Evolutionary conservation across 2,113 vertebrate genomes (phyloP), one percentile per base, ranked within the genome.

Genomic region (Poicephalus gulielmi): DNA sequence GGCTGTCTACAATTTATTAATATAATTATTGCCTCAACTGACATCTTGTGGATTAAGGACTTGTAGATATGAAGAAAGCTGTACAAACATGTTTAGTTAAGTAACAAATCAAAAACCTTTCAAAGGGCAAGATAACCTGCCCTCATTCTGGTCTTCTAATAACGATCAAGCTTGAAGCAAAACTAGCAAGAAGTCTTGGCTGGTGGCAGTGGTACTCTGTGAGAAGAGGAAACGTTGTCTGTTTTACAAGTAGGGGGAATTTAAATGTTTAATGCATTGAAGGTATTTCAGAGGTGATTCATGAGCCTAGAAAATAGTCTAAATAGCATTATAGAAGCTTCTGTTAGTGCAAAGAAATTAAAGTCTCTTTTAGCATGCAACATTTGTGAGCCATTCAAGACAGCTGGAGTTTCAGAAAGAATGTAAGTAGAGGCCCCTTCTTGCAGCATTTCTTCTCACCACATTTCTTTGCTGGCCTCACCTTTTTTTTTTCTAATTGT

Each of bases 21-120:
- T 96, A 82, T 96, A 97, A 97, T 97, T 97, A 97, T 94, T 97
- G 83, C 85, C 59, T 96, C 92, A 92, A 47, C 83, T 97, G 97
- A 95, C 96, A 96, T 89, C 91, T 86, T 95, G 85, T 96, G 87
- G 96, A 95, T 97, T 97, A 97, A 96, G 84, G 84, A 93, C 92
- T 95, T 97, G 82, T 86, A 90, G 95, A 84, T 95, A 88, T 8
- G 59, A 90, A 92, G 91, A 87, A 94, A 95, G 67, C 88, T 88
- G 46, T 95, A 87, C 85, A 95, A 97, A 97, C 86, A 88, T 74
- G 88, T 96, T 97, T 96, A 94, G 94, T 94, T 96, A 96, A 37
- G 25, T 96, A 93, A 96, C 95, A 96, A 96, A 97, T 97, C 85
- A 97, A 89, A 96, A 95, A 91, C 73, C 89, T 92, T 95, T 95